Evolutionary conservation across 2,888 invertebrate genomes (phyloP).

Genomic region (Phragmatobia fuliginosa): DNA sequence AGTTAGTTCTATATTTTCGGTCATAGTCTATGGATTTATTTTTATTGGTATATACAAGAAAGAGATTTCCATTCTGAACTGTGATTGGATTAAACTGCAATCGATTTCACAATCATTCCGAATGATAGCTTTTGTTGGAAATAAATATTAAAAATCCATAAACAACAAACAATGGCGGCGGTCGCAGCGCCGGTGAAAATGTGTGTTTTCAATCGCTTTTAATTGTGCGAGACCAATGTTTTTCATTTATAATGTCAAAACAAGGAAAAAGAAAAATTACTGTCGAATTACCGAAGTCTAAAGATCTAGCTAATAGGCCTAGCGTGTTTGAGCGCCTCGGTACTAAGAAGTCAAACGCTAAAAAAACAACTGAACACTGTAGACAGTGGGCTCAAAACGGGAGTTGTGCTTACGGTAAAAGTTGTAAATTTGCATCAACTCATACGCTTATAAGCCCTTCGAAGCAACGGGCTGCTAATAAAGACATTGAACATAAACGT

Average conservation of each 20-base stretch:
- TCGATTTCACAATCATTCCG: not conserved
- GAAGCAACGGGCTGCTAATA: conserved; percentile 89
- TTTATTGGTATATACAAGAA: not conserved
- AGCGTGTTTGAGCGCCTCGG: conserved; percentile 95
- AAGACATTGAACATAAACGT: conserved; percentile 86
- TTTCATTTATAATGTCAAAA: conserved; percentile 85
- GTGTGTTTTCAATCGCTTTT: conserved; percentile 55
- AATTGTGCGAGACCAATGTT: conserved; percentile 78
- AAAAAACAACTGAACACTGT: conserved; percentile 89
- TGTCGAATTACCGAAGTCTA: conserved; percentile 90
- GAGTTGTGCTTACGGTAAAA: conserved; percentile 92
- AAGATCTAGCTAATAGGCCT: conserved; percentile 89
- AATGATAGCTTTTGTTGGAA: not conserved
- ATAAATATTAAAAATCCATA: conserved; percentile 19
- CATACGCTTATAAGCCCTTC: conserved; percentile 92
- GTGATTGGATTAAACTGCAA: not conserved
- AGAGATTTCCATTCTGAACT: not conserved
- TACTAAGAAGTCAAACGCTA: conserved; percentile 88
- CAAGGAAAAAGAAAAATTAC: conserved; percentile 92
- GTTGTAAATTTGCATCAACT: conserved; percentile 91
- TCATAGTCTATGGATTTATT: not conserved
- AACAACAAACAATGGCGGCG: conserved; percentile 64
- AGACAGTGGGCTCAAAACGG: conserved; percentile 93
- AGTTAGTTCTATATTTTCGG: not conserved
- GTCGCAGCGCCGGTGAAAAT: conserved; percentile 55